Evolutionary conservation across 2,888 invertebrate species (phyloP), one percentile per base, ranked within the genome.

Genomic region (Tenthredo livida): DNA sequence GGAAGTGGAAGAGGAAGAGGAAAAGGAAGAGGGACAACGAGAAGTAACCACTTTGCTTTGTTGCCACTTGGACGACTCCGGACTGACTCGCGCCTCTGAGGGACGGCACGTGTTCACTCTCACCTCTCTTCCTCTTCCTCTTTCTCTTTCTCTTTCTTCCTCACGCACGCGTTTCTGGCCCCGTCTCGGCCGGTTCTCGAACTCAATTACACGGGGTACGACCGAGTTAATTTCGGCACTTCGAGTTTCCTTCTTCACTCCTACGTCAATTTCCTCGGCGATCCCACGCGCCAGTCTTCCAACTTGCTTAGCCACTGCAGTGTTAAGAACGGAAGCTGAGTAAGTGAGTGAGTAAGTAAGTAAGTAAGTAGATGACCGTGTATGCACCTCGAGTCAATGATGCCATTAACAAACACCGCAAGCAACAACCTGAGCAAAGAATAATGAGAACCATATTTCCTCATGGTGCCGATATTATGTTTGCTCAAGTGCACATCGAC

Each of bases 191-290:
- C 25, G 37, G 80, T 58, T 80, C 80, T 77, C 77, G 73, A 72
- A 61, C 86, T 88, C 87, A 87, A 86, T 88, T 87, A 87, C 86
- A 86, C 87, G 86, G 61, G 84, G 80, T 85, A 82, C 85, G 84
- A 85, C 85, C 86, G 85, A 88, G 87, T 86, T 86, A 86, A 87
- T 87, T 88, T 85, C 84, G 78, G 82, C 84, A 70, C 80, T 73
- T 77, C 80, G 33, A 80, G 61, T 80, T 80, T 80, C 80, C 65
- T 80, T 50, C 58, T 58, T 54, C 47, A 50, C 77, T 50, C 50
- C 25, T 33, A 25, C 50, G 47, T 77, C 43, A 73, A 40, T 73
- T 73, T 43, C 43, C 43, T 33, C 50, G 9, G 47, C 17, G 15
- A 50, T 50, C 33, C 50, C 73, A 73, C 73, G 73, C 73, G 73